Evolutionary conservation across 2,888 invertebrate genomes (phyloP), one percentile per base, ranked within the genome.

Genomic region (Chrysolina americana): DNA sequence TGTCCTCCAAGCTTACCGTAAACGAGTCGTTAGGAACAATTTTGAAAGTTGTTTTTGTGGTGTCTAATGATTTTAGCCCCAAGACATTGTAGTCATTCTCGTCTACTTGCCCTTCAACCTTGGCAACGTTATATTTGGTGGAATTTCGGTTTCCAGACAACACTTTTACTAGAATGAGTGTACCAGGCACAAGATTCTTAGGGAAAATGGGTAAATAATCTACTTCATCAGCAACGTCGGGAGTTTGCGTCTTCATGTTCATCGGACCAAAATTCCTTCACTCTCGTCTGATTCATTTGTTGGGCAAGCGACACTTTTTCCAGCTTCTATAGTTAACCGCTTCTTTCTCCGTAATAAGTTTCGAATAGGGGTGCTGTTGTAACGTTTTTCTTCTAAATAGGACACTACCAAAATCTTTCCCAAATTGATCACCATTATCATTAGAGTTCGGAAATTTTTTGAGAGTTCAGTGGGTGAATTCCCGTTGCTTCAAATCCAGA

Each of bases 341-440:
- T 66, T 71, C 50, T 76, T 71, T 76, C 56, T 71, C 11, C 41
- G 65, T 71, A 71, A 23, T 59, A 70, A 17, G 53, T 69, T 44
- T 59, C 71, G 71, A 68, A 70, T 59, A 66, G 76, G 70, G 44
- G 68, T 70, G 71, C 70, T 75, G 41, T 74, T 74, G 65, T 74
- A 78, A 68, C 75, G 70, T 73, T 75, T 76, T 75, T 76, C 64
- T 63, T 74, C 71, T 64, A 73, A 65, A 77, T 69, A 76, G 23
- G 76, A 74, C 36, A 76, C 73, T 73, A 47, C 65, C 72, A 44
- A 64, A 73, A 71, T 72, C 66, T 66, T 53, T 65, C 65, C 47
- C 70, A 71, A 66, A 66, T 72, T 71, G 65, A 66, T 62, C 56
- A 70, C 70, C 62, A 63, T 68, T 73, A 59, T 64, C 73, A 59